phyloP scores from a whole-genome alignment of 2,797 vertebrate species.

The Atherinosoma microstoma region DNA sequence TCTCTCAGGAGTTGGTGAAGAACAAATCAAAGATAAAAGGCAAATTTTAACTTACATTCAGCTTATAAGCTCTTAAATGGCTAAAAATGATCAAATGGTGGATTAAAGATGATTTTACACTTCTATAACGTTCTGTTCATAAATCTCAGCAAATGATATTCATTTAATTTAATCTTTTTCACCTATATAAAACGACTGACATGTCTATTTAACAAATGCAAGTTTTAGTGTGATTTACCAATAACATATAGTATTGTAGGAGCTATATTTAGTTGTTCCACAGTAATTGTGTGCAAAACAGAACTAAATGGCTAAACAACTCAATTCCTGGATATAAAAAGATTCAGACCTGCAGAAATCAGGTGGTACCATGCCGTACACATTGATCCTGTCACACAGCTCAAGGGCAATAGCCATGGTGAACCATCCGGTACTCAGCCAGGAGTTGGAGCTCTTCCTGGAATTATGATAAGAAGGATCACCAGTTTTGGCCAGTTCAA shows the following conservation, averaged over 20 bases:
- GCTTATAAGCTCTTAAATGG: too few relatives aligned
- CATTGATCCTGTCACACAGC: conserved; percentile 91
- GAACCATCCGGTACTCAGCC: conserved; percentile 98
- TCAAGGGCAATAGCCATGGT: conserved; percentile 94
- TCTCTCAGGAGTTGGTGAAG: too few relatives aligned
- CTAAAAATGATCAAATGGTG: too few relatives aligned
- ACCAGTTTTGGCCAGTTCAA: neutral
- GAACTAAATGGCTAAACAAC: neutral
- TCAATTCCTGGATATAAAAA: neutral
- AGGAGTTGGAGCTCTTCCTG: conserved; percentile 95
- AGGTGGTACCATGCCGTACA: conserved; percentile 96
- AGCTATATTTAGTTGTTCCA: neutral
- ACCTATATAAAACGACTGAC: too few relatives aligned
- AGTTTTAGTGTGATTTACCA: neutral
- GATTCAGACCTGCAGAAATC: conserved; percentile 90
- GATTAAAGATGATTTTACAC: too few relatives aligned
- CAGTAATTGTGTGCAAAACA: neutral
- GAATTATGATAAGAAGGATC: conserved; percentile 29
- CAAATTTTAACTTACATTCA: too few relatives aligned
- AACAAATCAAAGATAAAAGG: too few relatives aligned
- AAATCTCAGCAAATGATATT: neutral
- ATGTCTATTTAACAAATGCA: neutral
- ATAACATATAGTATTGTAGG: neutral
- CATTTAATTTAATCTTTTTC: neutral
- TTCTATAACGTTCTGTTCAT: neutral